phyloP scores from a whole-genome alignment of 1,140 invertebrate genomes.

The Megathymus violae region DNA sequence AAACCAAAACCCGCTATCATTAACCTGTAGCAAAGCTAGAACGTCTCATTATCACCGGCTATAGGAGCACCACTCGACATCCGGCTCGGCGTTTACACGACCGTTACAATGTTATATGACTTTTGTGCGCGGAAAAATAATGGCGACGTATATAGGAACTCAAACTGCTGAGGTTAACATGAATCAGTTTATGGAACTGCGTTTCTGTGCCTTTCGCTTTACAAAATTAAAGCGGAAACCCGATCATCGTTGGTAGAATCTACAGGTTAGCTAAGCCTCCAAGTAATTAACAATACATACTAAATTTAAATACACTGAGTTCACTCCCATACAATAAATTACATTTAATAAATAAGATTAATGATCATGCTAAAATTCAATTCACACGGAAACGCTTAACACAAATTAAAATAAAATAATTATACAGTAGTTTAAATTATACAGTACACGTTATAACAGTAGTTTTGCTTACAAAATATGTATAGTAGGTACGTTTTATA shows the following conservation, averaged over 20 bases:
- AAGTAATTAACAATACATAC: constrained; percentile 10
- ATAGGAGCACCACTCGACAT: constrained; percentile 44
- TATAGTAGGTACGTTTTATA: neutral
- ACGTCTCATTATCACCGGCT: constrained; percentile 56
- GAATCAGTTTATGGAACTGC: no score
- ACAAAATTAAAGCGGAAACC: neutral
- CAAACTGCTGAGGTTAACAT: constrained; percentile 27
- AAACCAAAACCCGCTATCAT: constrained; percentile 73
- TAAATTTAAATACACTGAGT: constrained; percentile 7
- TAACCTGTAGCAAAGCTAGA: constrained; percentile 80
- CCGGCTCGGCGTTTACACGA: constrained; percentile 44
- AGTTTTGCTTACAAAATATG: constrained; percentile 18
- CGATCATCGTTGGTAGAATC: neutral
- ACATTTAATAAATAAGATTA: constrained; percentile 22
- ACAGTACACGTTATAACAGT: neutral
- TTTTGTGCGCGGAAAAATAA: constrained; percentile 64
- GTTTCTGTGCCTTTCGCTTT: no score
- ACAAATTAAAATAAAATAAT: neutral
- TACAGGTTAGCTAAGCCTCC: neutral
- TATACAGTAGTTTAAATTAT: constrained; percentile 17
- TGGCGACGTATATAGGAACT: constrained; percentile 43
- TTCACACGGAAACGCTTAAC: constrained; percentile 7
- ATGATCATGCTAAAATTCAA: neutral
- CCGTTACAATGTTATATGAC: constrained; percentile 40
- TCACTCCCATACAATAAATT: constrained; percentile 24